Percentiles rank a stretch among this genome's conserved stretches.
phyloP scores from a whole-genome alignment of 2,797 vertebrate genomes.

The Rallus crepitans region DNA sequence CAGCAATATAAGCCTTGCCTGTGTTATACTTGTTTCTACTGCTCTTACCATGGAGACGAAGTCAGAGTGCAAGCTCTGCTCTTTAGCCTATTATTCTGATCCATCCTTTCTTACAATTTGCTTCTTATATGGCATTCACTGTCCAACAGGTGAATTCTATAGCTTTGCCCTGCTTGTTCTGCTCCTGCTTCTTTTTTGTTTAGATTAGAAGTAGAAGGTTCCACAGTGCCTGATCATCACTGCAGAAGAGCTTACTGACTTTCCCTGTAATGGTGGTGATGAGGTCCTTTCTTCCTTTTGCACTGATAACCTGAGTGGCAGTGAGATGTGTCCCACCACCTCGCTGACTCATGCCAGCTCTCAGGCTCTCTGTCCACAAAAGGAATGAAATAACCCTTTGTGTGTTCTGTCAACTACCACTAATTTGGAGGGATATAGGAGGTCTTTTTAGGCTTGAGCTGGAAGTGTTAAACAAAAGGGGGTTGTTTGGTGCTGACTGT shows the following conservation, averaged over 20 bases:
- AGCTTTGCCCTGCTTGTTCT: not conserved
- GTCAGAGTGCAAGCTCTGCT: not conserved
- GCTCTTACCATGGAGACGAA: fast-evolving
- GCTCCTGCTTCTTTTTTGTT: not conserved
- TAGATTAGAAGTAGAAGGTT: not conserved
- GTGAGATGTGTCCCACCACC: not conserved
- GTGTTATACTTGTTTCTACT: not conserved
- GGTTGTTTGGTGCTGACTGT: constrained; percentile 24
- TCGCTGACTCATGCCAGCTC: not conserved
- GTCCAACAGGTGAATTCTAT: not conserved
- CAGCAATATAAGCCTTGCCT: not conserved
- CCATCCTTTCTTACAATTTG: not conserved
- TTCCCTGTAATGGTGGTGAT: fast-evolving
- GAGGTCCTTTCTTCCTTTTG: too few relatives aligned
- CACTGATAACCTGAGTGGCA: fast-evolving
- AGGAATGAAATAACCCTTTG: constrained; percentile 33
- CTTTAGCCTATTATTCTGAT: not conserved
- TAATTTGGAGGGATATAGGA: constrained; percentile 2
- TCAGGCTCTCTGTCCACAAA: not conserved
- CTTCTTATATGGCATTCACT: not conserved
- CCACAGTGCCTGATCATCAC: not conserved
- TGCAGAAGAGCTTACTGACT: not conserved
- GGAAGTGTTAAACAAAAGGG: constrained; percentile 40
- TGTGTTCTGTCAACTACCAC: not conserved
- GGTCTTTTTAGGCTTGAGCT: constrained; percentile 4